phyloP scores from a whole-genome alignment of 2,888 invertebrate genomes.

The Oscheius onirici region DNA sequence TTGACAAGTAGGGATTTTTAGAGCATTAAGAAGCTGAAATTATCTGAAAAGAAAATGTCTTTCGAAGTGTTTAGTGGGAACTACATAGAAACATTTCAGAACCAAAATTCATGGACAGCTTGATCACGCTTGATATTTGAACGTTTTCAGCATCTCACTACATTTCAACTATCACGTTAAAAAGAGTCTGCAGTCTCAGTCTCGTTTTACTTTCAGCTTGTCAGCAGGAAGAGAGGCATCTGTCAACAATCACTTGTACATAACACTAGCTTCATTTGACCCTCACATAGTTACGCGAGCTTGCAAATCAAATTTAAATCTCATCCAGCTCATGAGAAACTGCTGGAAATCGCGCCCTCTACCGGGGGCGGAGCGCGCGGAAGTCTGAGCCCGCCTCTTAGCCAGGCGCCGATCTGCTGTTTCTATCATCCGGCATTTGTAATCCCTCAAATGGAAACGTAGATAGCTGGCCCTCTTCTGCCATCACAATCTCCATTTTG shows the following conservation, averaged over 20 bases:
- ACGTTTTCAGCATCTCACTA: no score
- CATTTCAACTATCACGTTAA: no score
- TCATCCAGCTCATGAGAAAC: conserved; percentile 34
- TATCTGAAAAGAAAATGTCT: no score
- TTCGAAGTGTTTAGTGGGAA: no score
- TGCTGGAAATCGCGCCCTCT: conserved; percentile 30
- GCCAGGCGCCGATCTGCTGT: conserved; percentile 28
- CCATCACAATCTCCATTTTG: background rate
- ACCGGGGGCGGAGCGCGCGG: conserved; percentile 26
- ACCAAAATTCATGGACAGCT: no score
- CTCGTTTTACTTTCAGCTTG: no score
- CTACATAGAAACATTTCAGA: no score
- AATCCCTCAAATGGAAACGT: conserved; percentile 21
- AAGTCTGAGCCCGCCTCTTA: conserved; percentile 28
- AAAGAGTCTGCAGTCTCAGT: no score
- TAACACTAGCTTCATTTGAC: conserved; percentile 14
- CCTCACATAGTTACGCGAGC: conserved; percentile 24
- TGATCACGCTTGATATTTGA: no score
- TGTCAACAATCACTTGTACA: conserved; percentile 17
- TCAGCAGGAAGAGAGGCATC: no score
- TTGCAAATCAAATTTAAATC: conserved; percentile 31
- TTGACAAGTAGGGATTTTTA: no score
- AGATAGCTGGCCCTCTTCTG: background rate
- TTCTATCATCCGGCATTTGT: conserved; percentile 26
- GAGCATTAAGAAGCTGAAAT: no score